Conservation (phyloP, 2,797 vertebrate species). For the Luscinia megarhynchos region DNA sequence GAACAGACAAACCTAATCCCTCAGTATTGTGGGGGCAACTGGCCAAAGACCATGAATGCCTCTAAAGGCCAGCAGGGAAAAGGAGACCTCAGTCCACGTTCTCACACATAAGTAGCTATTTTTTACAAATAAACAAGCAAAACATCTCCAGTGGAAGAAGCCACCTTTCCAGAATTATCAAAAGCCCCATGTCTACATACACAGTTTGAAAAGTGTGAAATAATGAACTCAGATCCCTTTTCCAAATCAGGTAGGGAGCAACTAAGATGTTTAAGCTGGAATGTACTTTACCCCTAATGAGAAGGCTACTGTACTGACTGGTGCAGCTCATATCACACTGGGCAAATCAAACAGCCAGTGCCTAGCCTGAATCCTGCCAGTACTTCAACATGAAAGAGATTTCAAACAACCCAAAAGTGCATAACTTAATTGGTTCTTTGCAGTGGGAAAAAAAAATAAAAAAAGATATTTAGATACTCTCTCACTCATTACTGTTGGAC, state of each 20-base stretch:
- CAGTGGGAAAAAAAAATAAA: neutral
- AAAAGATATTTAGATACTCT: neutral
- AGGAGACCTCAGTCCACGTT: neutral
- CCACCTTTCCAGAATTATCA: neutral
- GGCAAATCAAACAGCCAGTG: neutral
- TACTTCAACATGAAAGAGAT: neutral
- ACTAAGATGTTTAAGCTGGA: neutral
- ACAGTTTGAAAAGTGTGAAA: neutral
- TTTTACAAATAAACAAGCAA: neutral
- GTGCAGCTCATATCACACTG: neutral
- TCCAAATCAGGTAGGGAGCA: neutral
- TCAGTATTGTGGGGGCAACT: neutral
- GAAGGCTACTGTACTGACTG: neutral
- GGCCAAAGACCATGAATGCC: neutral
- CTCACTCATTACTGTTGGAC: neutral
- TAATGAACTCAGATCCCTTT: neutral
- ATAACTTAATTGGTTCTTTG: neutral
- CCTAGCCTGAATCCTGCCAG: neutral
- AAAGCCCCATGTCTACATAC: neutral
- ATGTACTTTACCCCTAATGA: neutral
- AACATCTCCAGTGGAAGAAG: neutral
- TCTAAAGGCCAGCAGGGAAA: neutral
- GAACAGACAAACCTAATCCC: neutral
- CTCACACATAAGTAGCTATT: neutral
- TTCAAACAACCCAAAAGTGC: neutral